These are phyloP conservation scores for Manis javanica DNA, from an alignment of 2,797 vertebrate species.

Conservation along the genomic window DNA sequence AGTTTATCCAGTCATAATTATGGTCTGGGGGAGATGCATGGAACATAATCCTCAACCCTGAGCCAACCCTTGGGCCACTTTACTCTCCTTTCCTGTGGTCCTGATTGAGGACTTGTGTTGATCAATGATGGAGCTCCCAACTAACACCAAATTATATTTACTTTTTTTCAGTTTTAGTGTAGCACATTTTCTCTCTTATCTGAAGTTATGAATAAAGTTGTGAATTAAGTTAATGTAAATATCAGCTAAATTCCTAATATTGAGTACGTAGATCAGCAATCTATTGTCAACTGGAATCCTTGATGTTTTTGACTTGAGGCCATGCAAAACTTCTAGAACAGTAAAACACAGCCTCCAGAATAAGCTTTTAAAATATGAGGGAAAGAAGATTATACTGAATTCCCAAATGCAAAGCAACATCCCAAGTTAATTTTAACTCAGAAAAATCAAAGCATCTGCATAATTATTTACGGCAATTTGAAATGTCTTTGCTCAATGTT, in stretches of 20 bases:
- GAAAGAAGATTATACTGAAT: background rate
- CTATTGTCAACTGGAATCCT: background rate
- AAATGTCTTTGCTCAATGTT: slow-evolving; percentile 32
- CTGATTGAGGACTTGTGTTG: background rate
- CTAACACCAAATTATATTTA: background rate
- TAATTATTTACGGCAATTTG: slow-evolving; percentile 34
- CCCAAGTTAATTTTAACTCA: slow-evolving; percentile 61
- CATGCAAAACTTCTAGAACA: background rate
- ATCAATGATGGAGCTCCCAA: background rate
- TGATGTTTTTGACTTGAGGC: background rate
- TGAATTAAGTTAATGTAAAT: background rate
- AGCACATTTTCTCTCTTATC: background rate
- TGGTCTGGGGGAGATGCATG: too few relatives aligned
- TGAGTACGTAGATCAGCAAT: background rate
- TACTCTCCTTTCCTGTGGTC: background rate
- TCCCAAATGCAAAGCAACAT: background rate
- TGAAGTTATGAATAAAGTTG: background rate
- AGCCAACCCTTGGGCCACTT: fast-evolving
- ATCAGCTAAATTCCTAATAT: background rate
- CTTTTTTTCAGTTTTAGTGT: background rate
- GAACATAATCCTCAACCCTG: background rate
- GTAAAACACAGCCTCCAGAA: background rate
- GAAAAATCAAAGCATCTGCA: slow-evolving; percentile 27
- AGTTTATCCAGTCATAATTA: background rate
- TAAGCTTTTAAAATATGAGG: slow-evolving; percentile 28